Evolutionary conservation across 2,888 invertebrate genomes (phyloP), one percentile per base, ranked within the genome.

Genomic region (Lamellibrachia satsuma): DNA sequence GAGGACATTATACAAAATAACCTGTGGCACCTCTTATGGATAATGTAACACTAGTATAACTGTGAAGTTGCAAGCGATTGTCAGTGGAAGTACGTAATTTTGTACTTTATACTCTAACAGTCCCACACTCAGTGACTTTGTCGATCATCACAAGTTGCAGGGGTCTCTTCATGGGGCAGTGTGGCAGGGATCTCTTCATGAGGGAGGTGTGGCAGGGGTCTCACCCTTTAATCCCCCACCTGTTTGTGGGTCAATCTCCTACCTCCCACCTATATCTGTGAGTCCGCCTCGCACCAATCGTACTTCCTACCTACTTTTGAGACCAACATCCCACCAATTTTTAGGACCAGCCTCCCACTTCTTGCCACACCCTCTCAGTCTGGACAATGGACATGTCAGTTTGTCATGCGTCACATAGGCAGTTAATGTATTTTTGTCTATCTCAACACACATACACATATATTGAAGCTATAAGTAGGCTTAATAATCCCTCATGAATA

Each of bases 331-430:
- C 39, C 39, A 39, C 39, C 39, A 39, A 39, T 39, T 39, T 0
- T 39, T 39, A 39, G 39, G 39, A 39, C 39, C 39, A 39, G 39
- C 39, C 39, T 39, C 39, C 39, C 39, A 39, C 39, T 39, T 39
- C 39, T 39, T 39, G 39, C 39, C 39, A 39, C 39, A 39, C 39
- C 39, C 15, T 75, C 22, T 75, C 75, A 75, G 57, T 75, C n/a
- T 39, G 39, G 39, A 39, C 39, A 39, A 75, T 6, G 6, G 22
- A 22, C 75, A 75, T 75, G 75, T 75, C 75, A 75, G n/a, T 75
- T 75, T 75, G 75, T 75, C 75, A 75, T 75, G 22, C n/a, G n/a
- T 75, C 75, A 75, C 75, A 75, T n/a, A 75, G 22, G 75, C 75
- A 22, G n/a, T 11, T 75, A 75, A 75, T 75, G 75, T 15, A 75